Evolutionary conservation across 2,797 vertebrate genomes (phyloP).

Genomic region (Acanthopagrus latus): DNA sequence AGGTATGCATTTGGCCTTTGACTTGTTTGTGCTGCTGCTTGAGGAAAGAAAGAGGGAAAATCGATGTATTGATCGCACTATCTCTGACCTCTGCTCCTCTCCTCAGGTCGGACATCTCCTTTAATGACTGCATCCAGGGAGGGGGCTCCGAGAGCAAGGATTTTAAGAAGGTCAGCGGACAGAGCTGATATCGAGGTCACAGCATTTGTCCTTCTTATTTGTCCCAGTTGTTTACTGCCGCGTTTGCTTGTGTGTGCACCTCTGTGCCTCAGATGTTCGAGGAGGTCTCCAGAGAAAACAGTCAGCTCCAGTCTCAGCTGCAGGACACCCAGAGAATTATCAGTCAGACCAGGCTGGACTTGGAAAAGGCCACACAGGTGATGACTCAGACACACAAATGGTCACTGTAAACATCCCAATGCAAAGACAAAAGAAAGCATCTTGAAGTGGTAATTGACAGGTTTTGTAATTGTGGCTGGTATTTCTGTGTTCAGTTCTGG

Average conservation of each 20-base stretch:
- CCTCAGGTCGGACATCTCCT: slow-evolving; percentile 73
- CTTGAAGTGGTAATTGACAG: not conserved
- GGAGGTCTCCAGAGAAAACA: slow-evolving; percentile 87
- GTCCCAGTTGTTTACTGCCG: slow-evolving; percentile 22
- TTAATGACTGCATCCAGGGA: slow-evolving; percentile 75
- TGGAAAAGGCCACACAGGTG: slow-evolving; percentile 90
- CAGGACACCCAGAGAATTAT: slow-evolving; percentile 88
- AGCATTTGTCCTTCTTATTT: not conserved
- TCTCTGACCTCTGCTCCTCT: slow-evolving; percentile 52
- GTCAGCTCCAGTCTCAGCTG: slow-evolving; percentile 87
- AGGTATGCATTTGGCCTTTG: slow-evolving; percentile 78
- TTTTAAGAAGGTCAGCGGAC: slow-evolving; percentile 84
- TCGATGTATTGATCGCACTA: slow-evolving; percentile 13
- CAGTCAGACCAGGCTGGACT: slow-evolving; percentile 86
- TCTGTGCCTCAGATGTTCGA: slow-evolving; percentile 85
- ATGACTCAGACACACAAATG: not conserved
- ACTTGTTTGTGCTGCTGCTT: slow-evolving; percentile 22
- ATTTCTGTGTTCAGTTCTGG: not conserved
- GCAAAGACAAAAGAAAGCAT: not conserved
- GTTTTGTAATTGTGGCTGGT: not conserved
- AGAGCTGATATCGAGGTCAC: not conserved
- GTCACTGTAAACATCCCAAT: not conserved
- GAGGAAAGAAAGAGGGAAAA: too few relatives aligned
- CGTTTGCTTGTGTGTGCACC: slow-evolving; percentile 10
- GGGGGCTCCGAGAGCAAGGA: slow-evolving; percentile 80